These are phyloP conservation scores for Gymnobelideus leadbeateri DNA, from an alignment of 2,113 vertebrate genomes.

Conservation along the genomic window DNA sequence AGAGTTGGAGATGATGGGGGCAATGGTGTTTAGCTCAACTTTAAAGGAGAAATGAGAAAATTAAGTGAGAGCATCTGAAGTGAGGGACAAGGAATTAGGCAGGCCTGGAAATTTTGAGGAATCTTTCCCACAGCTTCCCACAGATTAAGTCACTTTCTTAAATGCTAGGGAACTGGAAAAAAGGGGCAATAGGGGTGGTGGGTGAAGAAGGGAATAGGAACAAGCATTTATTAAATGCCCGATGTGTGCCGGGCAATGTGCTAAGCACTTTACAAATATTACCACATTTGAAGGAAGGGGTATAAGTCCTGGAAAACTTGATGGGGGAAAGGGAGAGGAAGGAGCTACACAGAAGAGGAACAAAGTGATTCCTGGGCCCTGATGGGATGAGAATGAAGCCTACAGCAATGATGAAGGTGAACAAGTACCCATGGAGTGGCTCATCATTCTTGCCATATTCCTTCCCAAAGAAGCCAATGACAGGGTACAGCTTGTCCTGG, in stretches of 20 bases:
- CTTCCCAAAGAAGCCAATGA: constrained; percentile 87
- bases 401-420: constrained; percentile 84
- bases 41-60: constrained; percentile 25
- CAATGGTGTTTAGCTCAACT: constrained; percentile 85
- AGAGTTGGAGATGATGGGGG: constrained; percentile 87
- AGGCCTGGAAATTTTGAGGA: not conserved
- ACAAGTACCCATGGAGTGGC: constrained; percentile 82
- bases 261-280: not conserved
- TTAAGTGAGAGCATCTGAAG: not conserved
- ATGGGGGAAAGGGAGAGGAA: not conserved
- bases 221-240: no score
- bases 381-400: constrained; percentile 80
- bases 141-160: not conserved
- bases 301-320: not conserved
- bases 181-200: not conserved
- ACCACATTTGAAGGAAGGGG: not conserved
- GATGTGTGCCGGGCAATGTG: not conserved
- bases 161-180: not conserved
- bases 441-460: constrained; percentile 87
- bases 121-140: not conserved
- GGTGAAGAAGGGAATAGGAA: no score
- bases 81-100: not conserved
- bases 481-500: constrained; percentile 86
- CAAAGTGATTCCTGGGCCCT: constrained; percentile 85
- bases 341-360: constrained; percentile 83